Base-by-base conservation (phyloP, 1,140 invertebrate species). In the Nephotettix cincticeps region DNA sequence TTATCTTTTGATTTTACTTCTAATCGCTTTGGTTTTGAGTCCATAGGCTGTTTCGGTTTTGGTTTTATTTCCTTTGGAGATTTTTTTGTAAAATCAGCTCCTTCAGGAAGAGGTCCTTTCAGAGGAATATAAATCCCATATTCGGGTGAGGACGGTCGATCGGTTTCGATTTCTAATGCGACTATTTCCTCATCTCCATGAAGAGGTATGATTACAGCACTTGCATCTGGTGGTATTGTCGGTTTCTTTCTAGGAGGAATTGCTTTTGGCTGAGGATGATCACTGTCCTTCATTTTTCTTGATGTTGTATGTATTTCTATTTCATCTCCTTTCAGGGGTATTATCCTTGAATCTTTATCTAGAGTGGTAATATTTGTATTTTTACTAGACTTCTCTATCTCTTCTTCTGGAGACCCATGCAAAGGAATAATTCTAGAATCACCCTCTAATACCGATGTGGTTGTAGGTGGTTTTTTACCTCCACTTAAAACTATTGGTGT, bases 71-170 rank as follows among this genome's bases (percentile, higher is more conserved):
- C 47, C 21, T 4, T 19, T 51, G 14, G 47, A 4, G 47, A 19
- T 51, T 51, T 51, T 51, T 51, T 51, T n/a, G 47, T 19, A 21
- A 19, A 51, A 23, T 61, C n/a, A 63, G 23, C 56, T 2, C 45
- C 29, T 13, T 73, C 72, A n/a, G 74, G 32, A 36, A 36, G 32
- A 36, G 32, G 74, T 28, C 75, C 75, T 66, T 75, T 75, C 14
- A 75, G 68, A 40, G 75, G 75, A 51, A 75, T 75, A 40, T 75
- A 75, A 23, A 75, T 75, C 6, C 73, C 75, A 32, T 74, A 67
- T 23, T 73, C 74, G 0, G 74, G 72, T 4, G 68, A 61, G 17
- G 27, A 43, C 0, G 47, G 63, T 11, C 30, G 43, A 17, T 30
- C 40, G 25, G 17, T 54, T 51, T 61, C 67, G 28, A 21, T 64